Percentiles rank a stretch among this genome's conserved stretches.
Conservation (phyloP, 2,113 vertebrate genomes). For the Dicentrarchus labrax region DNA sequence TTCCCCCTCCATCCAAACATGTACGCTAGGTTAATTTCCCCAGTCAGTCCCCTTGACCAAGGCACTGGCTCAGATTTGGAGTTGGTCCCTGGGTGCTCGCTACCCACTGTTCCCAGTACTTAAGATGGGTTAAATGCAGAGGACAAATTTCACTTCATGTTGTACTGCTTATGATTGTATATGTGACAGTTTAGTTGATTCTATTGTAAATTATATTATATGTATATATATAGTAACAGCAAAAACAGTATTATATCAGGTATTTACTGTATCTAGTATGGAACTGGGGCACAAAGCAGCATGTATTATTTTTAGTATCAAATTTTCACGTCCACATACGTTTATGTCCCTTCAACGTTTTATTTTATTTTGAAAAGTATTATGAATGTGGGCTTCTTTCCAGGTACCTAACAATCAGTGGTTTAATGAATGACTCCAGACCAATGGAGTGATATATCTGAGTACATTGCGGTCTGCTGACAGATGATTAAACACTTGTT, state of each 20-base stretch:
- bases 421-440: background rate
- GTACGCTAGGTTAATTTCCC: no score
- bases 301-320: no score
- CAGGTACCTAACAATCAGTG: background rate
- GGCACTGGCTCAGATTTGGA: no score
- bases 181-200: no score
- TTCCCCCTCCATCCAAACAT: no score
- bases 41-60: no score
- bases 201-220: background rate
- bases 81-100: no score
- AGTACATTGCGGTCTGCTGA: conserved; percentile 6
- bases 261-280: background rate
- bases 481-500: conserved; percentile 14
- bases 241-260: background rate
- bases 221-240: background rate
- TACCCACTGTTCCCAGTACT: no score
- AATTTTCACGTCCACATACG: background rate
- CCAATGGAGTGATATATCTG: background rate
- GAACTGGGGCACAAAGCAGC: background rate
- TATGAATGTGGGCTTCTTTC: background rate
- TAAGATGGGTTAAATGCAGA: no score
- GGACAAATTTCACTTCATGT: no score
- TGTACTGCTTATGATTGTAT: no score
- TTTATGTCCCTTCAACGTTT: background rate
- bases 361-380: background rate